Base-by-base conservation (phyloP, 1,140 invertebrate genomes). In the Drosophila subpulchrella region DNA sequence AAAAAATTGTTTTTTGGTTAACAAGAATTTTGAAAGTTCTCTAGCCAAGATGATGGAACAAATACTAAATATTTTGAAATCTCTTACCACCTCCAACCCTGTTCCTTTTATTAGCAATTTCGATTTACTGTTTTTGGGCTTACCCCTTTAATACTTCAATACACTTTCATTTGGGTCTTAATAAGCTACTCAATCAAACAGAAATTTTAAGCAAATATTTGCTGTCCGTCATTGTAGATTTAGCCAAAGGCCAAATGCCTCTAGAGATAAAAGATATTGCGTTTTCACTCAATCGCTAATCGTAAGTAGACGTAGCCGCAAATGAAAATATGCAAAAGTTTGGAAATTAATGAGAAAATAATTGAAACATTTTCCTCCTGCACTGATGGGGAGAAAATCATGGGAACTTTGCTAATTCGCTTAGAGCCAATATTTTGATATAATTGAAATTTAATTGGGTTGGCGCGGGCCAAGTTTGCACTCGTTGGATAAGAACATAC, bases 141-240 rank as follows among this genome's bases (percentile, higher is more conserved):
- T 36, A 46, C 41, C 47, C 60, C 38, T 50, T 65, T 65, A 68
- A 51, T 51, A 42, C 46, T 24, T 63, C 13, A 34, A 15, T 50
- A 32, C 30, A 20, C 46, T 54, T 54, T 66, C 13, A 8, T 50
- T 38, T 11, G 32, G 13, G 13, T 30, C 20, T n/a, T 68, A 68
- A 68, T 68, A 60, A 68, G 65, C 61, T 68, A 15, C 30, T 42
- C 61, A 68, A 68, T 66, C 60, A 68, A 68, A 44, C 47, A 32
- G 47, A 68, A 68, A 68, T 44, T 44, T 53, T 36, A 38, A 15
- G 32, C 32, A 66, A 68, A 68, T 68, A 53, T 68, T 68, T 51
- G 32, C 30, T 67, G 65, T 51, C 46, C 60, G 46, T 53, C 34
- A 62, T 65, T 53, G 48, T 66, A 24, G 30, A 15, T 10, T 36